Evolutionary conservation across 1,140 invertebrate genomes (phyloP), one percentile per base, ranked within the genome.

Genomic region (Leptinotarsa lineolata): DNA sequence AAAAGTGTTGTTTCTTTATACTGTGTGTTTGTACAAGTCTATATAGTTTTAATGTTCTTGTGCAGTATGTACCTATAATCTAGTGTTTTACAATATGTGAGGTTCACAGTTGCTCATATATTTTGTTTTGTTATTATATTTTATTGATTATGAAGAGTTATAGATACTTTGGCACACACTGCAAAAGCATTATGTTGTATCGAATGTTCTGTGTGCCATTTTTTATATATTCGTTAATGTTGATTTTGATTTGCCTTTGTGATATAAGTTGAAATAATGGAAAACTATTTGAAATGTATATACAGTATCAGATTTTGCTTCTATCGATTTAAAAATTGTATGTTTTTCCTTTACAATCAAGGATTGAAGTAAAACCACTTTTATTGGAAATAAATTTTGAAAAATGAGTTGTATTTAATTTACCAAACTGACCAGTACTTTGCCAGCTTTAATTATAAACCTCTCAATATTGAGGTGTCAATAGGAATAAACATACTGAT

Each of bases 261-360:
- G 72, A 71, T 72, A 67, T 74, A 30, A 71, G 68, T 73, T 72
- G 69, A 71, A 77, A 74, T 75, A 21, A 77, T 75, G 76, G 77
- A 74, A 69, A 75, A 71, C 24, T 67, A 70, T 78, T 77, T 59
- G 67, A 78, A 77, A 61, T 78, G 70, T 79, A 76, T 79, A 79
- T 76, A 78, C 39, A 73, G 73, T 75, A 65, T 77, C 44, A 70
- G 39, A 70, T 76, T 80, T 79, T 80, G 78, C 78, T 80, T 80
- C 73, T 79, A 70, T 78, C 68, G 66, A 70, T 72, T 77, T 75
- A 74, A 78, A 30, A 39, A 76, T 78, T 81, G 72, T 79, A 77
- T 79, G 77, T 80, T 80, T 80, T 81, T 74, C 80, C 78, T 76
- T 80, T 79, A 79, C 80, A 81, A 81, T 81, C 79, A 80, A 81